Base-by-base conservation (phyloP, 2,797 vertebrate genomes). In the Megalops cyprinoides region DNA sequence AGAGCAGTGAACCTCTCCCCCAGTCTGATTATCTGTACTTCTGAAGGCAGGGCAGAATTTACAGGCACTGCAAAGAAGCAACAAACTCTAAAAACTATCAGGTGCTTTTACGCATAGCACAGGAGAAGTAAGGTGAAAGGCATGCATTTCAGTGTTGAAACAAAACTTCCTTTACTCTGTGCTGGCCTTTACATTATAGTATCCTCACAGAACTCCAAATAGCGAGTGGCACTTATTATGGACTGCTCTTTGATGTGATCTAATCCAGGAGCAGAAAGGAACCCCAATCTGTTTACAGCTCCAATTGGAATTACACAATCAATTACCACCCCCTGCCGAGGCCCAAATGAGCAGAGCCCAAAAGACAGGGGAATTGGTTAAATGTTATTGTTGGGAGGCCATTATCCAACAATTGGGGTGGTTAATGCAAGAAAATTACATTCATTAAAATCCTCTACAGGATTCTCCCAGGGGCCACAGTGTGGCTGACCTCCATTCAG, bases 391-490 rank as follows among this genome's bases (percentile, higher is more conserved):
- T 92, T 87, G 91, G 93, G 91, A 91, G 92, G 91, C 94, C 94
- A 96, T 97, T 96, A 96, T 91, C 92, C 53, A 81, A 90, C 90
- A 95, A 94, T 91, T 87, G 90, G 91, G 91, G 89, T 90, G 88
- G 91, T 87, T 91, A 89, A 88, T 93, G 90, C 88, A 92, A 89
- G 88, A 91, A 94, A 94, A 95, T 95, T 89, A 88, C 91, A 91
- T 94, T 95, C 88, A 93, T 95, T 95, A 94, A 90, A 90, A 89
- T 90, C 89, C 90, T 91, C 86, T 87, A 81, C 89, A 90, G 92
- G 76, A 91, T 88, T 89, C 92, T 91, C 89, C 90, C 87, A 91
- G 84, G 83, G 90, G 87, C 89, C 88, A 89, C 42, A 51, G 79
- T 74, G 91, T 89, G 92, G 93, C 91, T 95, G 93, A 94, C 92